Conservation (phyloP, 1,140 invertebrate species). For the Copidosoma floridanum region DNA sequence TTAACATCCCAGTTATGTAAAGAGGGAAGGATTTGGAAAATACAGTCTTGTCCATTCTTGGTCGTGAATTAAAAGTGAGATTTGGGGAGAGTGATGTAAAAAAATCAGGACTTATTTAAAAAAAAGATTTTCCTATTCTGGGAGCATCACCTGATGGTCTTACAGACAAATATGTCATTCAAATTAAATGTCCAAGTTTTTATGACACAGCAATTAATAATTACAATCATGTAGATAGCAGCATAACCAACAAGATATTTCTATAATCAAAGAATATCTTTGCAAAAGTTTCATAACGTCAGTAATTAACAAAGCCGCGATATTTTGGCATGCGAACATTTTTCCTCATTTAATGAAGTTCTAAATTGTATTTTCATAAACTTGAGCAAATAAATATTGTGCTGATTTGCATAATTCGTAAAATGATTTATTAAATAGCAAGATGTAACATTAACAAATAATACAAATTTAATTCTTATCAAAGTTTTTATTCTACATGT, state of each 20-base stretch:
- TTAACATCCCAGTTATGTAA: constrained; percentile 30
- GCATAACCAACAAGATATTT: constrained; percentile 38
- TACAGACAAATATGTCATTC: constrained; percentile 50
- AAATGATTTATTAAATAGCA: neutral
- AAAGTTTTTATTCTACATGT: neutral
- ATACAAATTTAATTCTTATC: neutral
- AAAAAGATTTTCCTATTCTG: constrained; percentile 31
- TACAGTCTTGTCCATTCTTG: constrained; percentile 12
- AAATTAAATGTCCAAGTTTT: constrained; percentile 52
- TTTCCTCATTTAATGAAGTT: constrained; percentile 15
- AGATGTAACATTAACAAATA: neutral
- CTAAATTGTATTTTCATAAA: neutral
- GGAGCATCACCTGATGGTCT: constrained; percentile 55
- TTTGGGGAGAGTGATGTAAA: neutral
- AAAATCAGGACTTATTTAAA: constrained; percentile 29
- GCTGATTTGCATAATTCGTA: too few species aligned
- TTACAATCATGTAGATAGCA: constrained; percentile 39
- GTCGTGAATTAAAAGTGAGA: neutral
- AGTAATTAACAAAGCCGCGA: constrained; percentile 29
- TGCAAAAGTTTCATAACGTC: neutral
- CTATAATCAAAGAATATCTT: neutral
- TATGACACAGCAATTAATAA: constrained; percentile 49
- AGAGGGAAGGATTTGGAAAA: constrained; percentile 33
- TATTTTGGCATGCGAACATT: constrained; percentile 19
- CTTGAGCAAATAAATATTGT: too few species aligned